Evolutionary conservation across 2,888 invertebrate species (phyloP).

Genomic region (Cataglyphis rosenhaueri): DNA sequence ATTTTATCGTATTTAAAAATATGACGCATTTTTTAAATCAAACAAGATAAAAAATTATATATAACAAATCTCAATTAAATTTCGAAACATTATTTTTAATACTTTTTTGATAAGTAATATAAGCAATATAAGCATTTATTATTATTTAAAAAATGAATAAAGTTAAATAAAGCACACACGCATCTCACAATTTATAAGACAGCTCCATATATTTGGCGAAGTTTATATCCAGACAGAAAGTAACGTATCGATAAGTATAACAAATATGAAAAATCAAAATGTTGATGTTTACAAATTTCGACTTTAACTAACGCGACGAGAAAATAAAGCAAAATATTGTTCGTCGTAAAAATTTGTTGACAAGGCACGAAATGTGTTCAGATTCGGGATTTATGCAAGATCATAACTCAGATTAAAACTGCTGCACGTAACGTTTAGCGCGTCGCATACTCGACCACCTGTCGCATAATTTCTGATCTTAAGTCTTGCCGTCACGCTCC

Average conservation of each 20-base stretch:
- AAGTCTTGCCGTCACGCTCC: constrained; percentile 35
- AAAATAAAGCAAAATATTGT: constrained; percentile 38
- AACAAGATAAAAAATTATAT: not conserved
- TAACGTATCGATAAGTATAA: constrained; percentile 4
- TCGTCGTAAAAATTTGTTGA: constrained; percentile 67
- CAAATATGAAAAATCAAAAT: constrained; percentile 8
- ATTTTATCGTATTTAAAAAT: not conserved
- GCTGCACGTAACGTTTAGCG: constrained; percentile 56
- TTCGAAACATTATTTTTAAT: not conserved
- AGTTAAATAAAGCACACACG: not conserved
- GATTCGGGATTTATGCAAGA: constrained; percentile 61
- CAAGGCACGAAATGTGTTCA: constrained; percentile 35
- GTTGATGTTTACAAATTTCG: constrained; percentile 2
- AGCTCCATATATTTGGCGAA: not conserved
- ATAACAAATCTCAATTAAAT: not conserved
- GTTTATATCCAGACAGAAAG: not conserved
- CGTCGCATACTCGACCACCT: constrained; percentile 64
- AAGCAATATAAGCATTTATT: not conserved
- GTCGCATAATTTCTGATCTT: constrained; percentile 68
- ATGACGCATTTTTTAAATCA: not conserved
- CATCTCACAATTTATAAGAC: not conserved
- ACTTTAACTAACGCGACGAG: constrained; percentile 4
- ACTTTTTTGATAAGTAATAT: not conserved
- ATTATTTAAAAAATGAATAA: no score
- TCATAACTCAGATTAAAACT: constrained; percentile 68